Evolutionary conservation across 2,888 invertebrate genomes (phyloP).

Genomic region (Helicoverpa assulta): DNA sequence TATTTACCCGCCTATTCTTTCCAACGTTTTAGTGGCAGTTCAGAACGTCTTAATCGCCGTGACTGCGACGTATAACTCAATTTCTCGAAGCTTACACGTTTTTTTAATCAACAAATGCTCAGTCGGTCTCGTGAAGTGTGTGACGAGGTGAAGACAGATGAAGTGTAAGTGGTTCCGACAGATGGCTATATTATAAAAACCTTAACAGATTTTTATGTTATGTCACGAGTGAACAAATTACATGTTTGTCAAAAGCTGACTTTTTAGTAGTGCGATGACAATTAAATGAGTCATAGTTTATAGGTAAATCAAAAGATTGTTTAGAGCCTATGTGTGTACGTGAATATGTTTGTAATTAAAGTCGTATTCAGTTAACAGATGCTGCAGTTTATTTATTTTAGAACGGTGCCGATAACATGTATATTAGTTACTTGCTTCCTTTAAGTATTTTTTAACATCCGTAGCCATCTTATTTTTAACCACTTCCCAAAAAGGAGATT

Average conservation of each 20-base stretch:
- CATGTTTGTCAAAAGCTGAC: background rate
- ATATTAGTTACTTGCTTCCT: slow-evolving; percentile 12
- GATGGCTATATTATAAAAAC: slow-evolving; percentile 21
- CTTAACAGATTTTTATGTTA: slow-evolving; percentile 15
- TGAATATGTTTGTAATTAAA: slow-evolving; percentile 1
- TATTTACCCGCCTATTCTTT: too few species aligned
- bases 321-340: background rate
- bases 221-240: slow-evolving; percentile 1
- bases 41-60: background rate
- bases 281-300: background rate
- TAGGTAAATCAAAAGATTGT: background rate
- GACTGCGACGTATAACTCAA: slow-evolving; percentile 20
- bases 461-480: background rate
- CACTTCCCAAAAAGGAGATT: too few species aligned
- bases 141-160: slow-evolving; percentile 11
- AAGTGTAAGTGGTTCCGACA: slow-evolving; percentile 39
- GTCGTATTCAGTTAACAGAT: slow-evolving; percentile 6
- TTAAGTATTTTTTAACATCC: background rate
- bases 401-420: slow-evolving; percentile 7
- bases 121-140: slow-evolving; percentile 36
- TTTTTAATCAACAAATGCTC: slow-evolving; percentile 26
- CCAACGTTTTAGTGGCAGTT: too few species aligned
- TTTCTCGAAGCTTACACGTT: background rate
- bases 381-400: slow-evolving; percentile 18
- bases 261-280: background rate